These are phyloP conservation scores for Phyllostomus hastatus DNA, from an alignment of 2,113 vertebrate species.

Conservation along the genomic window DNA sequence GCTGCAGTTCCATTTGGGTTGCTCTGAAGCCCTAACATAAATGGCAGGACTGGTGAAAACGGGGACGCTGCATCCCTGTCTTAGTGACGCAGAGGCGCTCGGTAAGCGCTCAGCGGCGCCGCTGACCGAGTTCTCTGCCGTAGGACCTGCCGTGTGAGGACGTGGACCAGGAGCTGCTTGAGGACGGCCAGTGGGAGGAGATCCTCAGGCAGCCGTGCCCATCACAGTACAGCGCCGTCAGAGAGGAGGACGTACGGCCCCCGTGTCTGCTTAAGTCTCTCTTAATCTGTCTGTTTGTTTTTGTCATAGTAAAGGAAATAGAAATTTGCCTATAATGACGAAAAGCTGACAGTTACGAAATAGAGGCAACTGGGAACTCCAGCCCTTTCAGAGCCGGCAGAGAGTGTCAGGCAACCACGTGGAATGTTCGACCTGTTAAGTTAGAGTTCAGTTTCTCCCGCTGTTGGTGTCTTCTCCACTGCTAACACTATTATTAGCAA, in stretches of 20 bases:
- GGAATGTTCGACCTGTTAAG: neutral
- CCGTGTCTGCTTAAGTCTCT: neutral
- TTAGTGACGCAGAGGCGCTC: accelerated
- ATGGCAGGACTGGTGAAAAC: neutral
- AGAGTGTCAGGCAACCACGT: neutral
- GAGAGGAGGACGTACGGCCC: constrained; percentile 92
- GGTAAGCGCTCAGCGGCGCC: too few relatives aligned
- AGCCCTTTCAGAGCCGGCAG: neutral
- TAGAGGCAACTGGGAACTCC: neutral
- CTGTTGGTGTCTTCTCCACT: neutral
- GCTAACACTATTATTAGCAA: neutral
- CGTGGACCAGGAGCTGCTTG: constrained; percentile 90
- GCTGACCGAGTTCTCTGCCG: neutral
- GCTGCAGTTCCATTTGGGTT: neutral
- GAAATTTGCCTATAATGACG: neutral
- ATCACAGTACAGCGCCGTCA: constrained; percentile 85
- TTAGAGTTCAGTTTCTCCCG: neutral
- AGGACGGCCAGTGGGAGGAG: constrained; percentile 88
- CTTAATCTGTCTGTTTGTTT: neutral
- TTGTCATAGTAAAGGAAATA: neutral
- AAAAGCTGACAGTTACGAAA: neutral
- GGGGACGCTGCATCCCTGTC: accelerated
- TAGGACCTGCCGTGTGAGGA: constrained; percentile 90
- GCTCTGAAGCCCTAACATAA: neutral
- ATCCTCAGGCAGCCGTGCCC: constrained; percentile 91